Evolutionary conservation across 2,888 invertebrate genomes (phyloP).

Genomic region (Lapara coniferarum): DNA sequence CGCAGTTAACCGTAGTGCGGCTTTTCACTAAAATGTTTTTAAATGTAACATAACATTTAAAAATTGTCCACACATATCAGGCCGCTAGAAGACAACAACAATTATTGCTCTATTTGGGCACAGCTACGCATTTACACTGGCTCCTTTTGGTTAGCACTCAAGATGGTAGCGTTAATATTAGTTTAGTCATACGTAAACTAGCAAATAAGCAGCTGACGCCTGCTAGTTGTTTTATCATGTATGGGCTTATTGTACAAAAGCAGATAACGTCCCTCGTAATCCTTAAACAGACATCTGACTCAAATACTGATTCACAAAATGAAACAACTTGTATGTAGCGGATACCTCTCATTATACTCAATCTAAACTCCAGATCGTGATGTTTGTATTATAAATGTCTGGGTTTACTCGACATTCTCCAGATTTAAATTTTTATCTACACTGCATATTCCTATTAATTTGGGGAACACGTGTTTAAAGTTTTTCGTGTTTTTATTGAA

Average conservation of each 20-base stretch:
- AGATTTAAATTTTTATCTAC: conserved; percentile 3
- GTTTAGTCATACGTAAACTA: background rate
- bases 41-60: background rate
- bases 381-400: conserved; percentile 3
- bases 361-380: background rate
- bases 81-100: no score
- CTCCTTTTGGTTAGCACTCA: no score
- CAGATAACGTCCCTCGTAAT: background rate
- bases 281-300: background rate
- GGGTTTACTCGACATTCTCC: conserved; percentile 7
- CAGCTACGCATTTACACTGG: no score
- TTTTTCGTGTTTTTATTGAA: no score
- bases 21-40: no score
- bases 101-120: no score
- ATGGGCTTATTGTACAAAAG: conserved; percentile 1
- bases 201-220: background rate
- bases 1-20: no score
- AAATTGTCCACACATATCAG: background rate
- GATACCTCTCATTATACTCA: background rate
- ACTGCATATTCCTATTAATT: background rate
- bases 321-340: background rate
- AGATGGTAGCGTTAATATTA: no score
- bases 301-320: background rate
- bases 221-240: background rate
- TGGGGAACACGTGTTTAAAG: background rate